These are phyloP conservation scores for Macrostomum lignano DNA, from an alignment of 1,140 invertebrate species.

Conservation along the genomic window DNA sequence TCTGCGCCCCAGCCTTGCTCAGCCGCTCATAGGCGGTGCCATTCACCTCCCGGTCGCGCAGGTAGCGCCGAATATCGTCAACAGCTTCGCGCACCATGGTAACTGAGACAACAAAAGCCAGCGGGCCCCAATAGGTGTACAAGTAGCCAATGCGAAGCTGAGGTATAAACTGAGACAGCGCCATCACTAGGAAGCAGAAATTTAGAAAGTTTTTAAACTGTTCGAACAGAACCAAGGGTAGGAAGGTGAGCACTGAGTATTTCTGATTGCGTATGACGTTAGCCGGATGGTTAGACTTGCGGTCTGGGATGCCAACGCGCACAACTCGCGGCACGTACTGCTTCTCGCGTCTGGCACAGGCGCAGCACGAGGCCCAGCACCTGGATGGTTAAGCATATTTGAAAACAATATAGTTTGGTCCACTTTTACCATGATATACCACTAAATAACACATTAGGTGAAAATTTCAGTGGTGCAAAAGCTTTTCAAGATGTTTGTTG, in stretches of 20 bases:
- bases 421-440: too few relatives aligned
- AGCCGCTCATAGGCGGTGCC: slow-evolving; percentile 28
- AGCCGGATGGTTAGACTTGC: slow-evolving; percentile 40
- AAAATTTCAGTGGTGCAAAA: too few relatives aligned
- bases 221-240: slow-evolving; percentile 75
- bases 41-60: slow-evolving; percentile 77
- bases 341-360: slow-evolving; percentile 1
- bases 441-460: too few relatives aligned
- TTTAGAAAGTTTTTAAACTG: slow-evolving; percentile 98
- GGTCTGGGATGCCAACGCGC: neutral
- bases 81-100: slow-evolving; percentile 79
- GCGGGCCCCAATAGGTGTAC: slow-evolving; percentile 93
- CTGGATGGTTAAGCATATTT: neutral
- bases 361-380: neutral
- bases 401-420: too few relatives aligned
- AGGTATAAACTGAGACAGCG: slow-evolving; percentile 79
- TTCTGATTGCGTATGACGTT: slow-evolving; percentile 96
- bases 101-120: slow-evolving; percentile 73
- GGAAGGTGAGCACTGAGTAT: slow-evolving; percentile 86
- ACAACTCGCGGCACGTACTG: slow-evolving; percentile 1
- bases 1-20: slow-evolving; percentile 21
- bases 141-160: slow-evolving; percentile 78
- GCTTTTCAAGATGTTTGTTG: too few relatives aligned
- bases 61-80: slow-evolving; percentile 66
- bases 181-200: slow-evolving; percentile 90